These are phyloP conservation scores for Diarsia brunnea DNA, from an alignment of 2,888 invertebrate species.

Conservation along the genomic window DNA sequence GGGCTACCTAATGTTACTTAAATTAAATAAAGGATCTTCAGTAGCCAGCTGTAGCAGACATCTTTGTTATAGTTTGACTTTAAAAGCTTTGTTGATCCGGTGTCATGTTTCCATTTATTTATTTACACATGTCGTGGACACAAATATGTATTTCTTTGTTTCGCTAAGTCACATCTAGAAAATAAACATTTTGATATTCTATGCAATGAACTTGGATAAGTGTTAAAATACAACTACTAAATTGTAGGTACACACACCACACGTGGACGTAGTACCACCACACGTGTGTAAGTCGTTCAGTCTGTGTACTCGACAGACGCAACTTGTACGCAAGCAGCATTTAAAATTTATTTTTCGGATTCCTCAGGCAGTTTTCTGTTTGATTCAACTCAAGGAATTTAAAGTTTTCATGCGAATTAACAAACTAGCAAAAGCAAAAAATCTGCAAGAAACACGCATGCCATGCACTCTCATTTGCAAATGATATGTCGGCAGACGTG, in stretches of 20 bases:
- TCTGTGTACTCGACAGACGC: too few relatives aligned
- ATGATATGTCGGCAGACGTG: too few relatives aligned
- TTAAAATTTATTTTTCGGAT: too few relatives aligned
- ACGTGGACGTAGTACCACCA: too few relatives aligned
- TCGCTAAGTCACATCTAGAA: not conserved
- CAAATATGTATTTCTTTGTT: not conserved
- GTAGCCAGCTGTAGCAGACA: not conserved
- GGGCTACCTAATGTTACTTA: slow-evolving; percentile 4
- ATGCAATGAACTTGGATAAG: not conserved
- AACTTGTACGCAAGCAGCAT: too few relatives aligned
- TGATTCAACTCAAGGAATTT: too few relatives aligned
- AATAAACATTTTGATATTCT: not conserved
- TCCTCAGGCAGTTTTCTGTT: too few relatives aligned
- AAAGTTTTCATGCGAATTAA: too few relatives aligned
- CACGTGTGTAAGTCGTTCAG: too few relatives aligned
- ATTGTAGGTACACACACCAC: not conserved
- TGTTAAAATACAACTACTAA: not conserved
- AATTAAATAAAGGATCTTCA: slow-evolving; percentile 34
- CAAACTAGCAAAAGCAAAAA: too few relatives aligned
- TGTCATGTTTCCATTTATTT: slow-evolving; percentile 25
- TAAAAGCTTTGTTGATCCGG: slow-evolving; percentile 14
- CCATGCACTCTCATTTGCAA: too few relatives aligned
- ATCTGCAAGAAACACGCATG: too few relatives aligned
- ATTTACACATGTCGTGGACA: slow-evolving; percentile 12
- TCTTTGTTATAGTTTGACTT: slow-evolving; percentile 16